A percentile compares a stretch with the other conserved stretches of the same genome.
Conservation (phyloP, 2,113 vertebrate species). For the Lophotis ruficrista region DNA sequence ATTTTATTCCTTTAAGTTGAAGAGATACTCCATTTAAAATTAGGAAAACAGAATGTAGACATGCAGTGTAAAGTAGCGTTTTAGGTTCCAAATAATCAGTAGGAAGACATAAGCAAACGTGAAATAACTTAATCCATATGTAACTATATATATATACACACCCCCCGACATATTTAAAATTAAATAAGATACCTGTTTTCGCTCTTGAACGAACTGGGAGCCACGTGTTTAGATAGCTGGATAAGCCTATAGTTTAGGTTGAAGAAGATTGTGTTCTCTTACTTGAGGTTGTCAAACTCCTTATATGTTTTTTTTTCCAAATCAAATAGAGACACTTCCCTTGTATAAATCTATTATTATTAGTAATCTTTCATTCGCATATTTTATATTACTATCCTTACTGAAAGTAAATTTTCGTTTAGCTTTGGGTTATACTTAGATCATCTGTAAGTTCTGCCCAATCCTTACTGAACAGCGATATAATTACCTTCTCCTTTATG, state of each 20-base stretch:
- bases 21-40: background rate
- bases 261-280: background rate
- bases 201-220: background rate
- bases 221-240: background rate
- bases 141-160: background rate
- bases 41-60: background rate
- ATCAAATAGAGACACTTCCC: background rate
- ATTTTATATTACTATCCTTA: background rate
- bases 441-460: background rate
- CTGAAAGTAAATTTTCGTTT: background rate
- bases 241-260: background rate
- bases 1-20: background rate
- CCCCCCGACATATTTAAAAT: background rate
- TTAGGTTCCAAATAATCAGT: background rate
- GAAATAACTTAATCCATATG: background rate
- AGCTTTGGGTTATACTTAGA: background rate
- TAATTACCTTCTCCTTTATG: background rate
- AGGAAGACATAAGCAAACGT: background rate
- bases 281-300: background rate
- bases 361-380: background rate
- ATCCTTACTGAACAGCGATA: background rate
- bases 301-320: background rate
- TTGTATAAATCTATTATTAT: background rate
- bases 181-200: background rate
- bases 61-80: background rate